Evolutionary conservation across 1,140 invertebrate genomes (phyloP).

Genomic region (Zaprionus davidi): DNA sequence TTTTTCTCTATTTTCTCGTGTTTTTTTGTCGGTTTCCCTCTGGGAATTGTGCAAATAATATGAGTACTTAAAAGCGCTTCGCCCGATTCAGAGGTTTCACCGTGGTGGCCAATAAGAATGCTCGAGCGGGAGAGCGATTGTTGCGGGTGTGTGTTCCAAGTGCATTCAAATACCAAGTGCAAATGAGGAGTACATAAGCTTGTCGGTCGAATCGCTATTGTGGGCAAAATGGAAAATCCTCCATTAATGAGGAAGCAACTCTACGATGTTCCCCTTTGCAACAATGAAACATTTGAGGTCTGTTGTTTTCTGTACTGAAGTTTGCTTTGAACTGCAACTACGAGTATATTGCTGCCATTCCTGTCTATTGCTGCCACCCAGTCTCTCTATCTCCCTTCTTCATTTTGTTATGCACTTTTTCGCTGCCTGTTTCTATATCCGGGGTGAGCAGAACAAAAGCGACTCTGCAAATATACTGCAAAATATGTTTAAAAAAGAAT

Average conservation of each 20-base stretch:
- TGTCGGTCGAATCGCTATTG: not conserved
- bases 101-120: conserved; percentile 13
- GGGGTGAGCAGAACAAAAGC: conserved; percentile 57
- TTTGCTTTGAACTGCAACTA: conserved; percentile 43
- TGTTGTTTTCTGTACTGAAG: not conserved
- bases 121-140: conserved; percentile 3
- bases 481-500: conserved; percentile 37
- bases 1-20: conserved; percentile 30
- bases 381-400: not conserved
- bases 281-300: not conserved
- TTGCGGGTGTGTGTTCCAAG: not conserved
- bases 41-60: conserved; percentile 69
- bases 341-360: conserved; percentile 9
- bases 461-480: conserved; percentile 48
- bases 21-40: conserved; percentile 39
- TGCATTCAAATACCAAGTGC: not conserved
- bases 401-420: conserved; percentile 61
- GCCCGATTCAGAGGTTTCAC: conserved; percentile 16
- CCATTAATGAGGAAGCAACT: not conserved
- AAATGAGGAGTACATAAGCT: not conserved
- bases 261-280: not conserved
- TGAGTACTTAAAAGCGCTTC: conserved; percentile 70
- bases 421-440: conserved; percentile 78
- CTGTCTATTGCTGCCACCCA: conserved; percentile 26
- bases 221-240: not conserved